Evolutionary conservation across 2,888 invertebrate species (phyloP).

Genomic region (Bibio marci): DNA sequence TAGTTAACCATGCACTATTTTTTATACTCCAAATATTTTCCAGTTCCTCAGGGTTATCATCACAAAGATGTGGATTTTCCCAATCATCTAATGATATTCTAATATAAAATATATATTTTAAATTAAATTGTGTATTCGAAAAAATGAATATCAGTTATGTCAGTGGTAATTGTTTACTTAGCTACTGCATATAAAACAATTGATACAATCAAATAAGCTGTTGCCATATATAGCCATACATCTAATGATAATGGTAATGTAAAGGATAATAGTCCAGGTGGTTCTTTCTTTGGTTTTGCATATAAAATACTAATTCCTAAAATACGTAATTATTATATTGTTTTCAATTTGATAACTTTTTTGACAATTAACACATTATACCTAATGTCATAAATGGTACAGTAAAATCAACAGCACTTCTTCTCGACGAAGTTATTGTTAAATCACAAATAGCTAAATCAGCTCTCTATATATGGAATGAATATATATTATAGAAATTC

Average conservation of each 20-base stretch:
- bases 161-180: constrained; percentile 36
- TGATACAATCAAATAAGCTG: constrained; percentile 60
- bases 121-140: not conserved
- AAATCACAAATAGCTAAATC: constrained; percentile 83
- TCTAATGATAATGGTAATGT: constrained; percentile 63
- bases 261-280: constrained; percentile 69
- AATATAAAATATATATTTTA: constrained; percentile 9
- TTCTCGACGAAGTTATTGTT: constrained; percentile 74
- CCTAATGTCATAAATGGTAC: constrained; percentile 89
- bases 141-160: not conserved
- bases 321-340: constrained; percentile 11
- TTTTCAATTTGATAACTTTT: not conserved
- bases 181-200: constrained; percentile 59
- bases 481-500: too few relatives aligned
- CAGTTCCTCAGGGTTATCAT: constrained; percentile 62
- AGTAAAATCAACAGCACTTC: constrained; percentile 70
- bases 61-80: constrained; percentile 86
- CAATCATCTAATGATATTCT: constrained; percentile 83
- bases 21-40: constrained; percentile 74
- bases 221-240: constrained; percentile 72
- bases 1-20: constrained; percentile 86
- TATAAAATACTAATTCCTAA: constrained; percentile 68
- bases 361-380: not conserved
- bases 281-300: constrained; percentile 52
- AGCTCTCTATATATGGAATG: constrained; percentile 48